Base-by-base conservation (phyloP, 2,888 invertebrate genomes). In the Exocentrus adspersus region DNA sequence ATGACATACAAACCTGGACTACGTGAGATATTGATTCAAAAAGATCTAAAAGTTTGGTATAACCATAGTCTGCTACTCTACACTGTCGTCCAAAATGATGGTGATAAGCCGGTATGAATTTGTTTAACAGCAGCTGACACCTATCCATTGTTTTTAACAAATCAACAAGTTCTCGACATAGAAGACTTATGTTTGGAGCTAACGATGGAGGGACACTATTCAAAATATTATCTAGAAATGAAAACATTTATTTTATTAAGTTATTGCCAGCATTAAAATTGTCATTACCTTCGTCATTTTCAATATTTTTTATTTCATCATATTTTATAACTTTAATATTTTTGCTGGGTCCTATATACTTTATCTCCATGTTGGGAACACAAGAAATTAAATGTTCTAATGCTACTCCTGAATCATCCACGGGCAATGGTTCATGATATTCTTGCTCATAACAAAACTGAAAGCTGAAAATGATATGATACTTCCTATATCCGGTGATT, bases 41-140 rank as follows among this genome's bases (percentile, higher is more conserved):
- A 37, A 98, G 85, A 82, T 97, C 97, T 16, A 95, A 91, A 1
- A 98, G 85, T 81, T 95, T 95, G 0, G 94, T 94, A 78, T 93
- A 97, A n/a, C 98, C 98, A 80, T 97, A 98, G 84, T 97, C 95
- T 5, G 97, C 94, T 0, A 98, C 96, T 56, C 96, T 89, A 80
- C 97, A 97, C 81, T 98, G 97, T 28, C 95, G 88, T 0, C 97
- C 96, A 81, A 97, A 98, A 82, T 97, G 97, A 82, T 96, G 96
- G 80, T 98, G 97, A 84, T 97, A 98, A 1, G 95, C 92, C 1
- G 97, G 97, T 75, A 97, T 96, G 71, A 97, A 93, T 77, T 94
- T 93, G 81, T 85, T 89, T 80, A 93, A 91, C 2, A 91, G 88
- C 83, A 98, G 89, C 60, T 92, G 91, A 76, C 94, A 93, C 69